These are phyloP conservation scores for Sula dactylatra DNA, from an alignment of 2,113 vertebrate genomes.

Conservation along the genomic window DNA sequence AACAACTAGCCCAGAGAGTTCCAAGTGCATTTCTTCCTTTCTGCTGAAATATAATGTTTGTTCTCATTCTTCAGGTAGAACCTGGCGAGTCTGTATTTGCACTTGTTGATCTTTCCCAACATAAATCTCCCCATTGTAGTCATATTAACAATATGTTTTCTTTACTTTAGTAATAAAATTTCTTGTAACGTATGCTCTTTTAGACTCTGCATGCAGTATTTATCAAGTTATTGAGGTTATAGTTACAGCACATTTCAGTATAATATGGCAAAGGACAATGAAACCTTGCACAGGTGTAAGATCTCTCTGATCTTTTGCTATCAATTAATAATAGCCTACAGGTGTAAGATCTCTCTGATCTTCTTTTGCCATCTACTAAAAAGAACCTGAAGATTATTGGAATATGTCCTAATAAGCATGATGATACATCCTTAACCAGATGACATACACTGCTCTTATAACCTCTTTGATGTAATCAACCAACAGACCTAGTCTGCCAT, in stretches of 20 bases:
- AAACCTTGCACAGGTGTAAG: not conserved
- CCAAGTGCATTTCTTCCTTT: constrained; percentile 38
- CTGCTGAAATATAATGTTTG: constrained; percentile 34
- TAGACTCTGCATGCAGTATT: not conserved
- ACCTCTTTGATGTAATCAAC: not conserved
- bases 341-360: not conserved
- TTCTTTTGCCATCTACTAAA: not conserved
- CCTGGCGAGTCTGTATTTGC: constrained; percentile 41
- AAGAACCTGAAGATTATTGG: not conserved
- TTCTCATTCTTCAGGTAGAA: constrained; percentile 1
- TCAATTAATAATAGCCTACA: constrained; percentile 6
- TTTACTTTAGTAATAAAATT: constrained; percentile 18
- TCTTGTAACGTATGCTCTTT: not conserved
- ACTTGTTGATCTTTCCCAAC: constrained; percentile 67
- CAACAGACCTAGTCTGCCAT: not conserved
- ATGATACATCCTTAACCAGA: not conserved
- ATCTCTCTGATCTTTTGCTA: constrained; percentile 29
- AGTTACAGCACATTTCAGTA: not conserved
- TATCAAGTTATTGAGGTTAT: not conserved
- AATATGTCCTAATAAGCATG: not conserved
- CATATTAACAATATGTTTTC: constrained; percentile 36
- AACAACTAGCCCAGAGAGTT: constrained; percentile 44
- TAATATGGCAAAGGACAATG: not conserved
- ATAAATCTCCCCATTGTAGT: constrained; percentile 40
- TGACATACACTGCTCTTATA: not conserved